Conservation (phyloP, 2,888 invertebrate genomes). For the Acleris sparsana region DNA sequence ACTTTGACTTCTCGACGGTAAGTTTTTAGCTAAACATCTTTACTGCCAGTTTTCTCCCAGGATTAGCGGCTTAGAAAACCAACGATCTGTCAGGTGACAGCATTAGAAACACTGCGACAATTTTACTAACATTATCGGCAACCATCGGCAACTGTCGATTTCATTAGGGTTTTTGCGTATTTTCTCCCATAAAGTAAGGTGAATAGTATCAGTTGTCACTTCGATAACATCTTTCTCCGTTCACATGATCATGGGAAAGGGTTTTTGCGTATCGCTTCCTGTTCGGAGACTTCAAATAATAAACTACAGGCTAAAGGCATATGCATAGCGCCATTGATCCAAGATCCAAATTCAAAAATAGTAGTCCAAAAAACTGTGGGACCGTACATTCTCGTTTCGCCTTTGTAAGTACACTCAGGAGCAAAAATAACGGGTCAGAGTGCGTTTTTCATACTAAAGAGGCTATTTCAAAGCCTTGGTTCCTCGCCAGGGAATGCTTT, state of each 20-base stretch:
- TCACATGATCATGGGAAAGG: slow-evolving; percentile 16
- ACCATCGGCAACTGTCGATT: background rate
- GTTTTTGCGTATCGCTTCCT: slow-evolving; percentile 10
- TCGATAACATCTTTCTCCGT: background rate
- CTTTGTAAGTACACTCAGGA: too few species aligned
- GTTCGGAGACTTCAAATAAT: background rate
- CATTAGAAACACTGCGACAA: slow-evolving; percentile 18
- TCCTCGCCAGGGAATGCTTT: too few species aligned
- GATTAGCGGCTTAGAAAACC: slow-evolving; percentile 10
- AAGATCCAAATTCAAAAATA: too few species aligned
- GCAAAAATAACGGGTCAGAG: too few species aligned
- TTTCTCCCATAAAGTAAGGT: slow-evolving; percentile 31
- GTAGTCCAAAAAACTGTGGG: too few species aligned
- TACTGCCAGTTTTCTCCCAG: slow-evolving; percentile 3
- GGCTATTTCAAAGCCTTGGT: too few species aligned
- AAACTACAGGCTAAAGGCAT: too few species aligned
- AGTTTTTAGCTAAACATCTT: slow-evolving; percentile 9
- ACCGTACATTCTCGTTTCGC: too few species aligned
- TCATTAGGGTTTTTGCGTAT: slow-evolving; percentile 15
- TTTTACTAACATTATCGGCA: slow-evolving; percentile 7
- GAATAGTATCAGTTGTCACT: slow-evolving; percentile 19
- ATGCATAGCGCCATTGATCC: too few species aligned
- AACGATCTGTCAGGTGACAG: slow-evolving; percentile 7
- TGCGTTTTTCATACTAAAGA: too few species aligned
- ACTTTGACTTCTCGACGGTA: slow-evolving; percentile 18